These are phyloP conservation scores for Phacellophora camtschatica DNA, from an alignment of 30 jellyfish, hydroid and myxozoan species.

Conservation along the genomic window DNA sequence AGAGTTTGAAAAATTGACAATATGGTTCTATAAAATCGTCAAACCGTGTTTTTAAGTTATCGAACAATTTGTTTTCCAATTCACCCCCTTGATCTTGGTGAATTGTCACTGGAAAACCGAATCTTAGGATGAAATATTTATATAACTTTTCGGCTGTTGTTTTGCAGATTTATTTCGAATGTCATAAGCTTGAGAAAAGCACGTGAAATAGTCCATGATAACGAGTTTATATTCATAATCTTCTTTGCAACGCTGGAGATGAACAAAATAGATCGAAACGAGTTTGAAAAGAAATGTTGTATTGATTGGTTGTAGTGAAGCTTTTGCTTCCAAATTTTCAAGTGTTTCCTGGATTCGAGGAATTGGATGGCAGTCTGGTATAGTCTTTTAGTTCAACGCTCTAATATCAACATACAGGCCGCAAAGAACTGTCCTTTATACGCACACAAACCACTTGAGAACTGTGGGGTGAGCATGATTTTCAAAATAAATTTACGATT, in stretches of 20 bases:
- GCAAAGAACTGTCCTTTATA: conserved; percentile 5
- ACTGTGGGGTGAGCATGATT: neutral
- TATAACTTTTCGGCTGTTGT: conserved; percentile 44
- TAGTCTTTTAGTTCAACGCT: conserved; percentile 10
- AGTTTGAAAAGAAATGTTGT: neutral
- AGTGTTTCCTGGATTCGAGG: conserved; percentile 42
- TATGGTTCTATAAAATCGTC: neutral
- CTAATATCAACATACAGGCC: conserved; percentile 41
- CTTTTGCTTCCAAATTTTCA: conserved; percentile 43
- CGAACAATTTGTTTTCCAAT: conserved; percentile 13
- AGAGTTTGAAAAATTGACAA: conserved; percentile 6
- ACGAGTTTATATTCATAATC: conserved; percentile 30
- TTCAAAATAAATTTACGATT: neutral
- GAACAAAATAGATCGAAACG: neutral
- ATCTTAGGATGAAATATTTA: conserved; percentile 18
- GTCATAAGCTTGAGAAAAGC: conserved; percentile 28
- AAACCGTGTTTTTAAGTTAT: neutral
- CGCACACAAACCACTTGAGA: conserved; percentile 35
- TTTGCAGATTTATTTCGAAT: neutral
- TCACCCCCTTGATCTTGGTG: conserved; percentile 26
- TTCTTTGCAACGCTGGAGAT: conserved; percentile 15
- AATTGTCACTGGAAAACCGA: conserved; percentile 25
- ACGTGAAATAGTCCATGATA: conserved; percentile 27
- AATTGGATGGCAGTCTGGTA: conserved; percentile 56
- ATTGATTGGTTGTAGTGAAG: too few relatives aligned